Evolutionary conservation across 2,888 invertebrate species (phyloP).

Genomic region (Callyntrura guangdongensis): DNA sequence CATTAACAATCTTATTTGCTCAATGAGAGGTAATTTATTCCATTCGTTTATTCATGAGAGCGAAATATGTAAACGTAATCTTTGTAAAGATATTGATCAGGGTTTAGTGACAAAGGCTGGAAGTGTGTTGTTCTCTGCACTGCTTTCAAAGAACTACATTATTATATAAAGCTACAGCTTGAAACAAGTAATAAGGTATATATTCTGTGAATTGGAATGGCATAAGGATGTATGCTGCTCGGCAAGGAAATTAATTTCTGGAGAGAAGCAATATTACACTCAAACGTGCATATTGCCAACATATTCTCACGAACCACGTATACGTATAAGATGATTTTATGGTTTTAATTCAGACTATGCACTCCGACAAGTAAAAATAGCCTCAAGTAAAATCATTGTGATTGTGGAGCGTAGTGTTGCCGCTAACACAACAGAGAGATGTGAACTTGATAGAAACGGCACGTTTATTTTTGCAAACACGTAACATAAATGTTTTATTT

Average conservation of each 20-base stretch:
- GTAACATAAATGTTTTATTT: background rate
- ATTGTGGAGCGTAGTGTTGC: too few relatives aligned
- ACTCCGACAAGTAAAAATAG: too few relatives aligned
- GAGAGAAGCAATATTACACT: background rate
- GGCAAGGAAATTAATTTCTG: slow-evolving; percentile 5
- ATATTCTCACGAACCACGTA: too few relatives aligned
- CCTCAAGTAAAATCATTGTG: too few relatives aligned
- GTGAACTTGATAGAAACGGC: too few relatives aligned
- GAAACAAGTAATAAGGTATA: background rate
- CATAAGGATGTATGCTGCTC: background rate
- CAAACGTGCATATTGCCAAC: background rate
- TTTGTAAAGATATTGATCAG: background rate
- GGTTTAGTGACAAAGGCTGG: too few relatives aligned
- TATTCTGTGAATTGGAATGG: background rate
- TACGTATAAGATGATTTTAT: too few relatives aligned
- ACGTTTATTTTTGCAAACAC: too few relatives aligned
- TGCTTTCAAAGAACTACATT: background rate
- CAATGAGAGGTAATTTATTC: background rate
- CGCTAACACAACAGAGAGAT: too few relatives aligned
- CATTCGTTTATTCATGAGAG: background rate
- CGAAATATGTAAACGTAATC: background rate
- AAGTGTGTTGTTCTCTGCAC: too few relatives aligned
- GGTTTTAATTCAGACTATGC: too few relatives aligned
- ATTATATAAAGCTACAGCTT: background rate
- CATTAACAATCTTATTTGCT: background rate